Evolutionary conservation across 2,888 invertebrate species (phyloP), one percentile per base, ranked within the genome.

Genomic region (Lochmaea capreae): DNA sequence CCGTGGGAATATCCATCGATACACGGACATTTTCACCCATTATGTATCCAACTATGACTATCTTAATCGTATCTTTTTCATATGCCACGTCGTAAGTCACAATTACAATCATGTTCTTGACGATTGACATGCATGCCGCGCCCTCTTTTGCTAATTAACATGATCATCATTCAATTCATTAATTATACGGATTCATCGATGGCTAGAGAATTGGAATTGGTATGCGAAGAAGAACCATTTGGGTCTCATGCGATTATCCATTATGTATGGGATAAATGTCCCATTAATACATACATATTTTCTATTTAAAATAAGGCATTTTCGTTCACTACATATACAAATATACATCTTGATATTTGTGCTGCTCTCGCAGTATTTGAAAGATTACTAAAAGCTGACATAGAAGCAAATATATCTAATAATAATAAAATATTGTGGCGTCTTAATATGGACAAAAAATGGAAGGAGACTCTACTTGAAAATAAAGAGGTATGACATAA

Each of bases 71-170:
- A 80, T 81, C 79, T 78, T 82, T 81, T 80, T 81, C 10, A 80
- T 82, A 82, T 81, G 77, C 82, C 71, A 73, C 76, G 74, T 80
- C 79, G 82, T 82, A 81, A 79, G 80, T 82, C 81, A 82, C 81
- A 80, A 82, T 82, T 80, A 82, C 82, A 77, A 75, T 74, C 62
- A 63, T 63, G 76, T 66, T 71, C 43, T 43, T 57, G 65, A 46
- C 65, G 65, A 65, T 43, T 42, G 16, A 63, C 42, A 33, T 69
- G 22, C 22, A 76, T 76, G 61, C 79, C 80, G 80, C 76, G 77
- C 79, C 81, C 80, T 79, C 76, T 74, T 75, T 76, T 76, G 75
- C 81, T 80, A 81, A 81, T 81, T 81, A 81, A 81, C 79, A 79
- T 81, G 78, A 76, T 74, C 80, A 76, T 76, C 79, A 76, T 76